Evolutionary conservation across 2,888 invertebrate species (phyloP).

Genomic region (Suillia variegata): DNA sequence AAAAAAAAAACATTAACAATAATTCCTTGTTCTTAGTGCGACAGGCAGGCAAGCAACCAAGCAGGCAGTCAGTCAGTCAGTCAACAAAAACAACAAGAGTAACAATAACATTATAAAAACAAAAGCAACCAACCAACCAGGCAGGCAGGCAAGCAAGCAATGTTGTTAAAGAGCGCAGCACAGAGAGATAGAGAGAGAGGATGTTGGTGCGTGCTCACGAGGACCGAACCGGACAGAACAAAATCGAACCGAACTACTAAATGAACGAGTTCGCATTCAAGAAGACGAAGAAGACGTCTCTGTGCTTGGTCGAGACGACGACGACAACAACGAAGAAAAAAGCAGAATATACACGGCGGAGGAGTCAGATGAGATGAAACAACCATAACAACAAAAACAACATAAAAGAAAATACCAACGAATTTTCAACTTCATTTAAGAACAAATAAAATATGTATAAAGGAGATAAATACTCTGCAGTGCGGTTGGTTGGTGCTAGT

Average conservation of each 20-base stretch:
- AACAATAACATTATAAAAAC: not conserved
- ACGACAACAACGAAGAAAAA: no score
- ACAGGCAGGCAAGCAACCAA: not conserved
- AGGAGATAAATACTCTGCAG: not conserved
- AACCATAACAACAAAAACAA: constrained; percentile 2
- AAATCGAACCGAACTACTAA: no score
- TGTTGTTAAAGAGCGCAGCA: no score
- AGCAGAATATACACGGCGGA: no score
- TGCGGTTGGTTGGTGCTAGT: no score
- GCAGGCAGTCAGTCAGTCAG: not conserved
- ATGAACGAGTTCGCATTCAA: no score
- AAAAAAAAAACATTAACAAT: not conserved
- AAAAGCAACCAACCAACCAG: not conserved
- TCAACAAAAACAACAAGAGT: not conserved
- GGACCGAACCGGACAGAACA: no score
- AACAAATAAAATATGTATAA: constrained; percentile 9
- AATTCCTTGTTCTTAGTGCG: not conserved
- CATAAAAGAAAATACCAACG: not conserved
- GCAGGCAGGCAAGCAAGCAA: no score
- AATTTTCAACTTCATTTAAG: constrained; percentile 5
- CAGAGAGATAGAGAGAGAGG: not conserved
- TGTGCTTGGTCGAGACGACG: no score
- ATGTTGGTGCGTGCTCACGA: no score
- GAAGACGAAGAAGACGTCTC: no score
- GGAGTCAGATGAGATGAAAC: no score